These are phyloP conservation scores for Epinephelus awoara DNA, from an alignment of 2,797 vertebrate species.

Conservation along the genomic window DNA sequence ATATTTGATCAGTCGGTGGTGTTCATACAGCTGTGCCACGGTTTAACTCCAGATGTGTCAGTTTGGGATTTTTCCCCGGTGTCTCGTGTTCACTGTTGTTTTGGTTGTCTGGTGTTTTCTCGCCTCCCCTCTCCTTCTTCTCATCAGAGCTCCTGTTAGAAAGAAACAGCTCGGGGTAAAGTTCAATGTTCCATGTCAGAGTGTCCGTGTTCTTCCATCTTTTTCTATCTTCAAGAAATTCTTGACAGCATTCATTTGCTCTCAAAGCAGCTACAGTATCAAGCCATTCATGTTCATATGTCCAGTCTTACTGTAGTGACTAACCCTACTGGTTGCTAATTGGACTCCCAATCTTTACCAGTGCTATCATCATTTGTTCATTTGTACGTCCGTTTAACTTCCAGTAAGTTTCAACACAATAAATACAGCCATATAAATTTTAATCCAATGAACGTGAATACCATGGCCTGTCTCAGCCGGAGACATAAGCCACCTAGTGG, in stretches of 20 bases:
- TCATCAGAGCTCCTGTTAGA: slow-evolving; percentile 86
- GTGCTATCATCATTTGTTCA: no score
- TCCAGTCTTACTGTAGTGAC: not conserved
- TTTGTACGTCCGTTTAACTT: no score
- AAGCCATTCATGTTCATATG: not conserved
- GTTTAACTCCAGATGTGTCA: slow-evolving; percentile 86
- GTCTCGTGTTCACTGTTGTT: slow-evolving; percentile 83
- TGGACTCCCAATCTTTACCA: no score
- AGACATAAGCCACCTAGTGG: no score
- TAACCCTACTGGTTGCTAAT: no score
- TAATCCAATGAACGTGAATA: no score
- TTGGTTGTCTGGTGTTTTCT: slow-evolving; percentile 85
- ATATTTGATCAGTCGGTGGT: not conserved
- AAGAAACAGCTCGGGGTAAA: slow-evolving; percentile 39
- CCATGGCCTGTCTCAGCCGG: no score
- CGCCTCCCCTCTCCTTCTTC: slow-evolving; percentile 88
- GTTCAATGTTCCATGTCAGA: not conserved
- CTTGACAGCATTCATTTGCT: not conserved
- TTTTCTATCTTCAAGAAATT: no score
- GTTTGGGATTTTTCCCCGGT: slow-evolving; percentile 79
- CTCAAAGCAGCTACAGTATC: not conserved
- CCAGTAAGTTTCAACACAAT: no score
- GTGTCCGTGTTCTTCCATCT: not conserved
- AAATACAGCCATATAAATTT: no score
- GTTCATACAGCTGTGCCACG: slow-evolving; percentile 91